Percentiles rank a stretch among this genome's conserved stretches.
These are phyloP conservation scores for Sprattus sprattus DNA, from an alignment of 2,113 vertebrate genomes.

Conservation along the genomic window DNA sequence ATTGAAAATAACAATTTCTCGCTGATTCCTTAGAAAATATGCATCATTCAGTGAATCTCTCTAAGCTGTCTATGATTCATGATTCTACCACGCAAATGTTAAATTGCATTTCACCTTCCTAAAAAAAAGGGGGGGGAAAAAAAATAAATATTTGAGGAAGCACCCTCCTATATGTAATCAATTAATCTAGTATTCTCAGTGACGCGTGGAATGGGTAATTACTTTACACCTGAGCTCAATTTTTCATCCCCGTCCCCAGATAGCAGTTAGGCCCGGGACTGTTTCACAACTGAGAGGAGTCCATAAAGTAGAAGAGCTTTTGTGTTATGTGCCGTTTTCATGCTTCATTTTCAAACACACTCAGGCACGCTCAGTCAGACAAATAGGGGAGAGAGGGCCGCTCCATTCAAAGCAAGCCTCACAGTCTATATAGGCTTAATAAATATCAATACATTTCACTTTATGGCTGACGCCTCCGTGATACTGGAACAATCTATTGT, in stretches of 20 bases:
- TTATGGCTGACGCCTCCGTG: slow-evolving; percentile 24
- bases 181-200: not conserved
- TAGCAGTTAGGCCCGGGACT: not conserved
- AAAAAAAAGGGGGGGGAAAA: not conserved
- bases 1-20: not conserved
- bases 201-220: not conserved
- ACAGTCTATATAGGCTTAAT: slow-evolving; percentile 35
- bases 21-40: not conserved
- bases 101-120: not conserved
- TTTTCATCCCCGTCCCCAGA: not conserved
- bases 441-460: slow-evolving; percentile 47
- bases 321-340: slow-evolving; percentile 30
- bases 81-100: slow-evolving; percentile 40
- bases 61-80: slow-evolving; percentile 36
- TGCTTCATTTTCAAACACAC: slow-evolving; percentile 34
- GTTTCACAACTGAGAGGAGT: not conserved
- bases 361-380: slow-evolving; percentile 24
- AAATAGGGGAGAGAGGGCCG: not conserved
- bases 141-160: not conserved
- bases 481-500: slow-evolving; percentile 46
- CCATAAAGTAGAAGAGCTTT: not conserved
- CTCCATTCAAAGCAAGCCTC: not conserved
- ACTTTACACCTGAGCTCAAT: not conserved
- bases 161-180: not conserved
- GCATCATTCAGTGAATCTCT: not conserved